Evolutionary conservation across 2,888 invertebrate genomes (phyloP).

Genomic region (Cremastobaeus sp.): DNA sequence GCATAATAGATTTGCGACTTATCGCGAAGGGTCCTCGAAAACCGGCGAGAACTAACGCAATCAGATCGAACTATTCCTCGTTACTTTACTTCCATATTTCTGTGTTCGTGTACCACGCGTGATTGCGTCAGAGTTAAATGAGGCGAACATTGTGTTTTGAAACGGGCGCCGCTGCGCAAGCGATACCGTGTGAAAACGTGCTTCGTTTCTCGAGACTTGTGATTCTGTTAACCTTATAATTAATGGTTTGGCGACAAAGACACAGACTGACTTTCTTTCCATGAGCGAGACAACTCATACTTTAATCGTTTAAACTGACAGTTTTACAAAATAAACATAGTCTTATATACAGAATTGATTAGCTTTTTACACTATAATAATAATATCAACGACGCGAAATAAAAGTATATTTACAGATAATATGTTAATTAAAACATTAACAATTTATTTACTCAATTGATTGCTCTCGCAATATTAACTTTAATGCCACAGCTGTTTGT

Average conservation of each 20-base stretch:
- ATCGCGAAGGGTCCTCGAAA: slow-evolving; percentile 48
- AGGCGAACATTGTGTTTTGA: background rate
- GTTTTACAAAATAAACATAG: no score
- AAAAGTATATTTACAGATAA: slow-evolving; percentile 14
- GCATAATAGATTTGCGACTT: slow-evolving; percentile 37
- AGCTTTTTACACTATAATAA: background rate
- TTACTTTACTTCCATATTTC: slow-evolving; percentile 24
- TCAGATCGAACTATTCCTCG: slow-evolving; percentile 48
- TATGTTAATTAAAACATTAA: slow-evolving; percentile 9
- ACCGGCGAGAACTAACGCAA: slow-evolving; percentile 51
- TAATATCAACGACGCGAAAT: slow-evolving; percentile 1
- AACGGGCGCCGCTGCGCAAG: background rate
- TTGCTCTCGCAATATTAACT: background rate
- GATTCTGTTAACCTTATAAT: background rate
- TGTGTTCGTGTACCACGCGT: slow-evolving; percentile 6
- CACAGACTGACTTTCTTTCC: no score
- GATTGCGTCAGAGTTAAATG: background rate
- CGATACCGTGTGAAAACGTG: slow-evolving; percentile 11
- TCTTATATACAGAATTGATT: slow-evolving; percentile 2
- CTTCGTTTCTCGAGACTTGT: background rate
- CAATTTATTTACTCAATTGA: no score
- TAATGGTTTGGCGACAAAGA: no score
- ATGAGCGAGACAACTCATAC: no score
- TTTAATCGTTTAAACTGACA: no score
- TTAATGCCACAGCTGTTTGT: background rate